Conservation (phyloP, 2,797 vertebrate species). For the Triplophysa bombifrons region DNA sequence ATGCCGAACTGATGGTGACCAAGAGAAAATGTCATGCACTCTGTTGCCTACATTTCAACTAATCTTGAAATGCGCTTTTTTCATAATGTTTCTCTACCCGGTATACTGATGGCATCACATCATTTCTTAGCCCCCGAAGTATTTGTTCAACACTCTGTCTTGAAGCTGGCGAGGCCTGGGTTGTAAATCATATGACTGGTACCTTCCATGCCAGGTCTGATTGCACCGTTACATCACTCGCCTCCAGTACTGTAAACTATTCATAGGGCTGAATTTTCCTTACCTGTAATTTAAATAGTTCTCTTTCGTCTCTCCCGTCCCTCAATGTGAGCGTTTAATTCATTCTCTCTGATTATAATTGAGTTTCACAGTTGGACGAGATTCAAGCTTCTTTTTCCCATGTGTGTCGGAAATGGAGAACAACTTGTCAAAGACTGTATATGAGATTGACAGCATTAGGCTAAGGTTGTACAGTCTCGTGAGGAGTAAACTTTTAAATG, state of each 20-base stretch:
- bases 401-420: neutral
- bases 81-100: neutral
- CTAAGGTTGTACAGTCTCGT: neutral
- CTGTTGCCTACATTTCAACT: slow-evolving; percentile 4
- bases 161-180: slow-evolving; percentile 11
- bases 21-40: slow-evolving; percentile 1
- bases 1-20: neutral
- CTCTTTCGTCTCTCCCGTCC: slow-evolving; percentile 14
- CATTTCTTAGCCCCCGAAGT: slow-evolving; percentile 15
- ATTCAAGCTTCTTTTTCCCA: neutral
- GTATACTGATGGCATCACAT: slow-evolving; percentile 21
- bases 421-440: neutral
- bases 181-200: slow-evolving; percentile 45
- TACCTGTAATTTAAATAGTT: slow-evolving; percentile 39
- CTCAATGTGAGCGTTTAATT: slow-evolving; percentile 24
- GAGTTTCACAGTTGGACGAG: slow-evolving; percentile 12
- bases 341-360: slow-evolving; percentile 38
- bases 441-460: neutral
- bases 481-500: no score
- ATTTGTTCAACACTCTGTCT: slow-evolving; percentile 39
- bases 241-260: slow-evolving; percentile 45
- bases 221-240: slow-evolving; percentile 45
- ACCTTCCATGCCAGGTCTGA: slow-evolving; percentile 44
- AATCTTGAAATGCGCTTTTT: neutral
- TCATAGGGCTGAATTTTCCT: slow-evolving; percentile 44